These are phyloP conservation scores for Tenrec ecaudatus DNA, from an alignment of 2,113 vertebrate genomes.

Conservation along the genomic window DNA sequence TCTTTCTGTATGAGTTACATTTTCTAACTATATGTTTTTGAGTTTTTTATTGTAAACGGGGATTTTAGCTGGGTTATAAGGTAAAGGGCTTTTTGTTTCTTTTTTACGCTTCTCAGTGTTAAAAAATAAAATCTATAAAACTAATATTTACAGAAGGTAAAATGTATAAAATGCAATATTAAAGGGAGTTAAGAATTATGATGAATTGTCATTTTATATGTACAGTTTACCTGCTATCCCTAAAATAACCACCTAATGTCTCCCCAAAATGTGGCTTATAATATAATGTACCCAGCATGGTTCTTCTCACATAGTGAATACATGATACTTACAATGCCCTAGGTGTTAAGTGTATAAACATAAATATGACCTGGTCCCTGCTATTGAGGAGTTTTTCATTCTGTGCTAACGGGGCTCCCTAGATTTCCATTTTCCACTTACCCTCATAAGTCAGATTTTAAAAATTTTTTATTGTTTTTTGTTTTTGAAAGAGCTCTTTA, in stretches of 20 bases:
- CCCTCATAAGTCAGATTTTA: too few species aligned
- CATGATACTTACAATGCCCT: neutral
- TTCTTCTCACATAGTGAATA: neutral
- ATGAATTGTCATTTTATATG: neutral
- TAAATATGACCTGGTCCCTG: too few species aligned
- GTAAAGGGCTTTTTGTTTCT: neutral
- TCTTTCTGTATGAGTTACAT: neutral
- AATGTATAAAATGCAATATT: neutral
- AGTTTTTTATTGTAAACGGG: too few species aligned
- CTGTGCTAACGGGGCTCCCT: too few species aligned
- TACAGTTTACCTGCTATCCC: neutral
- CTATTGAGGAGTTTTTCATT: too few species aligned
- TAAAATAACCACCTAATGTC: neutral
- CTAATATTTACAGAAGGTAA: neutral
- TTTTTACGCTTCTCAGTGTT: slow-evolving; percentile 4
- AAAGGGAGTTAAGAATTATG: neutral
- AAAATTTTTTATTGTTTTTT: too few species aligned
- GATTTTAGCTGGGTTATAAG: neutral
- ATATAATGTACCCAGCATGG: neutral
- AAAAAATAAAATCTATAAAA: neutral
- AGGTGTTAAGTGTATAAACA: too few species aligned
- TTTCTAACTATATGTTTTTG: neutral
- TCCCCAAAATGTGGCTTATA: neutral
- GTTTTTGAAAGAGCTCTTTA: too few species aligned
- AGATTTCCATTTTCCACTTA: too few species aligned